Evolutionary conservation across 2,113 vertebrate genomes (phyloP).

Genomic region (Corvus moneduloides): DNA sequence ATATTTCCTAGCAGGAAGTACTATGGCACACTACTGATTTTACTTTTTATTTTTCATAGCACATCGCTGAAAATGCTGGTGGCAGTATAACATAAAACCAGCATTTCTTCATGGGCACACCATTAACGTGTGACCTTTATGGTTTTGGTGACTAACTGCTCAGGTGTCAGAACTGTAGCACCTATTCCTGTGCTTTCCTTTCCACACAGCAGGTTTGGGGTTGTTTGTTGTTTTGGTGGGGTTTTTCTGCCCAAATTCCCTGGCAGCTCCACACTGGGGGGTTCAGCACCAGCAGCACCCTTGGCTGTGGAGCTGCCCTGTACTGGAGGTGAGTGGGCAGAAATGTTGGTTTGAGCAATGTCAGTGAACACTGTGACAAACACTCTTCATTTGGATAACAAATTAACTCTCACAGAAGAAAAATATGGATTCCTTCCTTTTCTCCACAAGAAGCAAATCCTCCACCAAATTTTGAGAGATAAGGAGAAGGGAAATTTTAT

Average conservation of each 20-base stretch:
- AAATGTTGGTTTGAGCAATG: background rate
- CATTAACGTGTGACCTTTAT: background rate
- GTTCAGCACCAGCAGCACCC: background rate
- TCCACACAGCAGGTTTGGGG: background rate
- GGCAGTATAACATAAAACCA: background rate
- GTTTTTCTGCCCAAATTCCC: background rate
- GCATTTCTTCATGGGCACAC: background rate
- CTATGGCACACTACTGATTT: background rate
- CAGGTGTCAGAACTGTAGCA: background rate
- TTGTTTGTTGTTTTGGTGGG: background rate
- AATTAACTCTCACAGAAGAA: background rate
- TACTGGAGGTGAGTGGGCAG: background rate
- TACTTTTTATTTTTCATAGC: background rate
- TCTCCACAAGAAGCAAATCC: background rate
- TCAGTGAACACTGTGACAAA: background rate
- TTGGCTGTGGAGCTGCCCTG: background rate
- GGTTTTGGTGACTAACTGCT: background rate
- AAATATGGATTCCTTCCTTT: background rate
- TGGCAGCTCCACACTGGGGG: background rate
- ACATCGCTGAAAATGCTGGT: background rate
- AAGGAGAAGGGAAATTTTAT: too few species aligned
- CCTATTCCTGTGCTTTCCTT: background rate
- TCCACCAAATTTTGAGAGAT: fast-evolving
- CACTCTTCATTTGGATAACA: background rate
- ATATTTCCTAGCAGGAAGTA: background rate